Conservation (phyloP, 2,113 vertebrate species). For the Eublepharis macularius region DNA sequence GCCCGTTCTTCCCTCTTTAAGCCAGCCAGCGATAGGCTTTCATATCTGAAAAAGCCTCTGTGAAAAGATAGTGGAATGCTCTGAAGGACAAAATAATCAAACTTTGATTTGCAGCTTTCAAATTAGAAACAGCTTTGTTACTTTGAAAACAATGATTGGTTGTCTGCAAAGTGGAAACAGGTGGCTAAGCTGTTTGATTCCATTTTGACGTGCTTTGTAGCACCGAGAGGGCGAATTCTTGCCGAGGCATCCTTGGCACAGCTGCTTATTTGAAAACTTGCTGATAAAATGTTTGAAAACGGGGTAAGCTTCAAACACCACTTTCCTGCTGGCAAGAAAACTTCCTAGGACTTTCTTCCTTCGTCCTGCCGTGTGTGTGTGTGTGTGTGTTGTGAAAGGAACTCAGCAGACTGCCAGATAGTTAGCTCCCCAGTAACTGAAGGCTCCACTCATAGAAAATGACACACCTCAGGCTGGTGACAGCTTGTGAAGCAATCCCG, state of each 20-base stretch:
- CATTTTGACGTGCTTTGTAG: neutral
- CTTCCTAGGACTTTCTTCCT: neutral
- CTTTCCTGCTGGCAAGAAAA: neutral
- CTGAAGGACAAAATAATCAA: slow-evolving; percentile 62
- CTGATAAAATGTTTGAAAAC: neutral
- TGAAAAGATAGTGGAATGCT: slow-evolving; percentile 32
- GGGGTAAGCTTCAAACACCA: neutral
- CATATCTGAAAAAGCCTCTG: neutral
- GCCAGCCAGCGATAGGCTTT: neutral
- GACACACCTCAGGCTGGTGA: neutral
- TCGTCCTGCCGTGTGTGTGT: rapidly evolving
- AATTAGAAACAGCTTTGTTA: slow-evolving; percentile 46
- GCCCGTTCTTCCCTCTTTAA: slow-evolving; percentile 36
- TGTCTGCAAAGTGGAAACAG: slow-evolving; percentile 34
- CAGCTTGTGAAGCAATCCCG: too few relatives aligned
- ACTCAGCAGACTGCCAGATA: neutral
- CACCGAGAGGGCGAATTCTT: neutral
- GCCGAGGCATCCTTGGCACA: slow-evolving; percentile 31
- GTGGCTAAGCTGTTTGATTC: slow-evolving; percentile 18
- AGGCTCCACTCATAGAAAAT: neutral
- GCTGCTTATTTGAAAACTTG: slow-evolving; percentile 35
- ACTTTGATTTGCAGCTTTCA: slow-evolving; percentile 60
- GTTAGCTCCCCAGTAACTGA: neutral
- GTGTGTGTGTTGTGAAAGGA: neutral
- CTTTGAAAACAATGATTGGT: slow-evolving; percentile 45